These are phyloP conservation scores for Chironomus tentans DNA, from an alignment of 2,888 invertebrate genomes.

Conservation along the genomic window DNA sequence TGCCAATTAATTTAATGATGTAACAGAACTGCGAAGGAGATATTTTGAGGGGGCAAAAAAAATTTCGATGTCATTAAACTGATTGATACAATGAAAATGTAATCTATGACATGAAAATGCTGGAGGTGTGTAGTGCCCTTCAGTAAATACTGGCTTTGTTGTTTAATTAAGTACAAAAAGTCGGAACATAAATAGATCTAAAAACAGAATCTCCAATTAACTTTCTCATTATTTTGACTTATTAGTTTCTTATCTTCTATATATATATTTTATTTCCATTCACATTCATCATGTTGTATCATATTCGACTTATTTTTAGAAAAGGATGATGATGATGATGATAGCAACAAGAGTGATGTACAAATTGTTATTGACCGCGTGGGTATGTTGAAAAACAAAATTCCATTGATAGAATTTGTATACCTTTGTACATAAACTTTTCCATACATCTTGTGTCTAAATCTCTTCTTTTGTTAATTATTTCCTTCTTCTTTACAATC, in stretches of 20 bases:
- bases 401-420: too few species aligned
- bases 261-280: not conserved
- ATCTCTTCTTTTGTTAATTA: too few species aligned
- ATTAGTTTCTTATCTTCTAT: too few species aligned
- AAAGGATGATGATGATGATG: constrained; percentile 14
- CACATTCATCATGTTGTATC: not conserved
- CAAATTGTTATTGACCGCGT: constrained; percentile 18
- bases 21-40: not conserved
- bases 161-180: too few species aligned
- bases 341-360: constrained; percentile 17
- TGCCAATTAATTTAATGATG: not conserved
- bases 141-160: too few species aligned
- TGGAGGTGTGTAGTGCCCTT: too few species aligned
- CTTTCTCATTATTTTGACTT: not conserved
- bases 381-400: constrained; percentile 6
- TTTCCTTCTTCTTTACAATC: too few species aligned
- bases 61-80: not conserved
- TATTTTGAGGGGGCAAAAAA: too few species aligned
- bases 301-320: constrained; percentile 18
- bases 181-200: not conserved
- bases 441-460: too few species aligned
- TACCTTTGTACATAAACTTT: too few species aligned
- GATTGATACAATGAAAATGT: not conserved
- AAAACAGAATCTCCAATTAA: not conserved
- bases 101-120: too few species aligned